Evolutionary conservation across 2,888 invertebrate genomes (phyloP).

Genomic region (Hirtodrosophila alboralis): DNA sequence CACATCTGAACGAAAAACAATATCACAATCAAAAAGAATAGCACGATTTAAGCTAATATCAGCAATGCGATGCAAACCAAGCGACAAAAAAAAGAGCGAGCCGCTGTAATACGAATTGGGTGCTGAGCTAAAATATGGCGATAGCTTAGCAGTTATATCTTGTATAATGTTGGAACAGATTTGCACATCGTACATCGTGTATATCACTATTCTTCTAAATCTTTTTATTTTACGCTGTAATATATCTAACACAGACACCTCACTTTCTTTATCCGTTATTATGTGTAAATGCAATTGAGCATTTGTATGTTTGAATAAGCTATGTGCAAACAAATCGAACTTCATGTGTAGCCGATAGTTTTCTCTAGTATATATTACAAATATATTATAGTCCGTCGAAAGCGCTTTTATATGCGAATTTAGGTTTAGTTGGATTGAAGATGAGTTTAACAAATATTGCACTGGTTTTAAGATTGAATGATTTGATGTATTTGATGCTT

Average conservation of each 20-base stretch:
- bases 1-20: slow-evolving; percentile 89
- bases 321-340: slow-evolving; percentile 82
- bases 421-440: slow-evolving; percentile 50
- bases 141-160: slow-evolving; percentile 88
- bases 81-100: slow-evolving; percentile 90
- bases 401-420: slow-evolving; percentile 31
- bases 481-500: slow-evolving; percentile 28
- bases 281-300: slow-evolving; percentile 86
- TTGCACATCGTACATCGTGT: slow-evolving; percentile 87
- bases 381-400: slow-evolving; percentile 81
- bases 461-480: slow-evolving; percentile 47
- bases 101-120: slow-evolving; percentile 90
- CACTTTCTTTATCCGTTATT: slow-evolving; percentile 87
- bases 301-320: slow-evolving; percentile 81
- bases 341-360: slow-evolving; percentile 83
- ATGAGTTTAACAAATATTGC: slow-evolving; percentile 63
- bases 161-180: slow-evolving; percentile 86
- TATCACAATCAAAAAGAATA: slow-evolving; percentile 91
- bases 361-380: slow-evolving; percentile 83
- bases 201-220: slow-evolving; percentile 84
- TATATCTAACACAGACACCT: slow-evolving; percentile 85
- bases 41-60: slow-evolving; percentile 86
- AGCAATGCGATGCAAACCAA: slow-evolving; percentile 89
- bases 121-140: slow-evolving; percentile 89
- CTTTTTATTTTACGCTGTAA: slow-evolving; percentile 82